Base-by-base conservation (phyloP, 2,797 vertebrate genomes). In the Tadarida brasiliensis region DNA sequence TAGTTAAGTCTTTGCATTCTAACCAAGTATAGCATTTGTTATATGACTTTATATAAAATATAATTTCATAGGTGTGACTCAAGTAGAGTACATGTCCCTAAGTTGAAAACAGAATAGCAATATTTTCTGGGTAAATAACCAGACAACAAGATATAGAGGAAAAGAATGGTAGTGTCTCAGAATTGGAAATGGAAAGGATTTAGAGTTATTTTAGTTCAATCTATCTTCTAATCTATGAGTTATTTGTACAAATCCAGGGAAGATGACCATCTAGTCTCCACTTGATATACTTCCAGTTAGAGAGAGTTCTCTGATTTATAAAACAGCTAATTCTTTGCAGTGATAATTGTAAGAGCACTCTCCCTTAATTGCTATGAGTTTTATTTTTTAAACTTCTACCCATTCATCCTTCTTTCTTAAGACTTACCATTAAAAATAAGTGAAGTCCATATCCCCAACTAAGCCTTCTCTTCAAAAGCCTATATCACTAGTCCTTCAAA, bases 31-130 rank as follows among this genome's bases (percentile, higher is more conserved):
- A 94, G 78, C 85, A 96, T 97, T 95, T 93, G 91, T 95, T 92
- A 86, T 94, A 73, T 91, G 70, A 96, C 91, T 78, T 96, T 96
- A 96, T 88, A 89, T 86, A 96, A 96, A 95, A 96, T 88, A 47
- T 82, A 95, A 83, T 96, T 96, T 77, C 81, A 61, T 91, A 74
- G 78, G 91, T 93, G 73, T 97, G 96, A 86, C 78, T 88, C 94
- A 71, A 93, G 91, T 65, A 44, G 86, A 89, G 67, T 94, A 30
- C 54, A 84, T 67, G n/a, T 16, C 26, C 78, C 71, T 90, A 51
- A n/a, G 10, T 74, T 94, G 74, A 59, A 97, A 96, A 97, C 65
- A 91, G 67, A 95, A 89, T 51, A 89, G 57, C 65, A 88, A 63
- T 76, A 54, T 20, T 59, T 90, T 97, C 63, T 93, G 74, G 24